Evolutionary conservation across 2,888 invertebrate species (phyloP), one percentile per base, ranked within the genome.

Genomic region (Acanthopleura granulata): DNA sequence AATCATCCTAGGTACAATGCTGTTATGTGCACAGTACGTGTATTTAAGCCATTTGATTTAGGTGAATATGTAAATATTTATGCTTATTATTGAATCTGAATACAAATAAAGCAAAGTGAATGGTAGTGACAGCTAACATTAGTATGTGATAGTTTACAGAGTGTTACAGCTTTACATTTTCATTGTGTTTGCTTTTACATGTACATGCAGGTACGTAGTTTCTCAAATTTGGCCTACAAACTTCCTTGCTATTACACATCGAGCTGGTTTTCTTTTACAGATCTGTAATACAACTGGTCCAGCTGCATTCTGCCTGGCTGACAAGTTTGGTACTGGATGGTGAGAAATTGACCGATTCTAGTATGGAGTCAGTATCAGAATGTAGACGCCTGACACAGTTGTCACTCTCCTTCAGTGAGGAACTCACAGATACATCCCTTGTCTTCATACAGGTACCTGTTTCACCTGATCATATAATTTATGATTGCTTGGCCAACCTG

Each of bases 391-490:
- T 86, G 0, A 72, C 73, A 27, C 77, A 62, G 9, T 78, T 86
- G 1, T 78, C 78, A 14, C 69, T 85, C 1, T 85, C 84, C 57
- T 86, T 86, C 77, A 82, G 84, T 78, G 85, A 85, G 61, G 77
- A 78, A 30, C 76, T 86, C 14, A 81, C 86, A 25, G 84, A 85
- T 75, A 73, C 72, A 50, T 74, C 82, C 14, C 75, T 86, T 3
- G 51, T 66, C n/a, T 78, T 79, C 51, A 49, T 86, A 15, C 77
- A 80, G 83, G 86, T 86, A 66, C 6, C 4, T 61, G 61, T 61
- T 61, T 22, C 25, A n/a, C 25, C 1, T 61, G 4, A 61, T 6
- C 6, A 29, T 4, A n/a, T 70, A 22, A 29, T 27, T 70, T 4
- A 18, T 70, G 30, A 12, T 18, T 70, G 40, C 40, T 6, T 40